Conservation (phyloP, 2,797 vertebrate genomes). For the Ateles fusciceps region DNA sequence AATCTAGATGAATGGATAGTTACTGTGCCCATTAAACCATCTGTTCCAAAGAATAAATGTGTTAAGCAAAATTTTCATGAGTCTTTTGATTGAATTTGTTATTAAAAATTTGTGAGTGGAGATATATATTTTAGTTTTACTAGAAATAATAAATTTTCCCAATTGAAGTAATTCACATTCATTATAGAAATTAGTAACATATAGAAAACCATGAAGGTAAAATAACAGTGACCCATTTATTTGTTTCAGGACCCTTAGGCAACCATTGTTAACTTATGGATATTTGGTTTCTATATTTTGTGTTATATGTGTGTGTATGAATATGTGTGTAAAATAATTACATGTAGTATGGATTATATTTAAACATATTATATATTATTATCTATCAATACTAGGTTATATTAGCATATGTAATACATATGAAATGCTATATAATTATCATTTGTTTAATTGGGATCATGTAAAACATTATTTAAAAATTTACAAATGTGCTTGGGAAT, state of each 20-base stretch:
- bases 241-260: neutral
- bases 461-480: neutral
- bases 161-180: neutral
- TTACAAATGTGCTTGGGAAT: neutral
- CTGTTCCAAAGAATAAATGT: constrained; percentile 37
- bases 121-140: constrained; percentile 1
- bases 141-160: constrained; percentile 22
- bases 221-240: neutral
- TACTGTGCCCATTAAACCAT: neutral
- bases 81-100: constrained; percentile 45
- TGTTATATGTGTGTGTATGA: neutral
- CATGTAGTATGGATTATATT: neutral
- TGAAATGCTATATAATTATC: neutral
- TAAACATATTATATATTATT: neutral
- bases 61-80: neutral
- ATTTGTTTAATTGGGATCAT: neutral
- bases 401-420: neutral
- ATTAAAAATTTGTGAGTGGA: neutral
- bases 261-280: neutral
- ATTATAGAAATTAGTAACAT: constrained; percentile 21
- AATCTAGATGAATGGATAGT: neutral
- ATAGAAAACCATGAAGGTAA: neutral
- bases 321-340: neutral
- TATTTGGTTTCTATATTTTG: neutral
- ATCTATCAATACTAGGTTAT: neutral